Base-by-base conservation (phyloP, 2,888 invertebrate genomes). In the Neria commutata region DNA sequence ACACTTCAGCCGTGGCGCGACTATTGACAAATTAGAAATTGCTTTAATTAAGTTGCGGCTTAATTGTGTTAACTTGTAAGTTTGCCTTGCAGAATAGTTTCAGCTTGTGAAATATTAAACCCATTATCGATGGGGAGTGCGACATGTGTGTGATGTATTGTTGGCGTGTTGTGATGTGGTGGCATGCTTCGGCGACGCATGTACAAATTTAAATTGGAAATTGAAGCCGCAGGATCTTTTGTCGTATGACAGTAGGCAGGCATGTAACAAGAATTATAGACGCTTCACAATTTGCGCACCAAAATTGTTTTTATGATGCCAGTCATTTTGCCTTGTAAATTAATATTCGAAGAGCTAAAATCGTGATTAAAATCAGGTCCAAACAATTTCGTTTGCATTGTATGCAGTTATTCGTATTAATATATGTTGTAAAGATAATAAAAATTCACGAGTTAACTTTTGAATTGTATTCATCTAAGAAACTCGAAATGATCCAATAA, bases 71-170 rank as follows among this genome's bases (percentile, higher is more conserved):
- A 54, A 45, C 49, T 42, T 53, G 26, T 29, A 21, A 19, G 25
- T 29, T 49, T 46, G 14, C 34, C 14, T 2, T 19, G 21, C 17
- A n/a, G 19, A 19, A 40, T 19, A 11, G 16, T 40, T 40, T 40
- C 40, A n/a, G n/a, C 37, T 51, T 67, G 56, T 61, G 51, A 53
- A 62, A 64, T 68, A 68, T 65, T 66, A 66, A 65, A 70, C 62
- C 68, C 65, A 68, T 66, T 70, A 71, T 72, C 72, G 72, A 72
- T 72, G 70, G 72, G 60, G 42, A 17, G 29, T 14, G 21, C 21
- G 42, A 5, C 42, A 42, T 42, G 19, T 19, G 42, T 21, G 42
- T 17, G 6, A 2, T 42, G 42, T 42, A 29, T 11, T 29, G 6
- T 6, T 11, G 11, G 29, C 29, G 21, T 42, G 42, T 42, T 8